Percentiles rank a stretch among this genome's conserved stretches.
phyloP scores from a whole-genome alignment of 2,797 vertebrate genomes.

The Girardinus metallicus region DNA sequence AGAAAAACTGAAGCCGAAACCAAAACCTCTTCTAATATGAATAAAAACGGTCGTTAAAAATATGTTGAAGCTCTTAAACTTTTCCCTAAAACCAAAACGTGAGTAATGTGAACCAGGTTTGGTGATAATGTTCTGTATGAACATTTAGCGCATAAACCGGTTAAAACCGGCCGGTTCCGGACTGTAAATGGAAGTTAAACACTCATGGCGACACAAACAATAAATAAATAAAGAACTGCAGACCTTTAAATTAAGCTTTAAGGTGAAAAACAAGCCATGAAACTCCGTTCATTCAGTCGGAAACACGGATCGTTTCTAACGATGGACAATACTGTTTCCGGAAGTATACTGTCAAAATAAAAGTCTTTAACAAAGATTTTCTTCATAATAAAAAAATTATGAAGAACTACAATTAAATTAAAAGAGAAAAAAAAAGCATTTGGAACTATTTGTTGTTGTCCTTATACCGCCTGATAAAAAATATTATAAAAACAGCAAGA shows the following conservation, averaged over 20 bases:
- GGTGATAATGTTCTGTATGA: background rate
- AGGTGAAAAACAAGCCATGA: background rate
- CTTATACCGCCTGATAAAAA: background rate
- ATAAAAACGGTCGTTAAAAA: background rate
- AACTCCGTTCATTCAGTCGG: background rate
- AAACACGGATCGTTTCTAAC: background rate
- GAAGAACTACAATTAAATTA: background rate
- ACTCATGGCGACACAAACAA: fast-evolving
- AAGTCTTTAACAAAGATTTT: conserved; percentile 2
- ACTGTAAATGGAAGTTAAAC: background rate
- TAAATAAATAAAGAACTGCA: fast-evolving
- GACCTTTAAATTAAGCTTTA: conserved; percentile 12
- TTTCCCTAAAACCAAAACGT: background rate
- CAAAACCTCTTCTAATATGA: background rate
- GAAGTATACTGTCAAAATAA: conserved; percentile 2
- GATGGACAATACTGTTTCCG: conserved; percentile 27
- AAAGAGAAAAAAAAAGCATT: background rate
- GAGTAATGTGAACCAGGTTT: background rate
- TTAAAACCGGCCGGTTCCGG: background rate
- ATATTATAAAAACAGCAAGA: background rate
- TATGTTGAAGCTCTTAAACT: background rate
- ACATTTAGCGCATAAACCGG: background rate
- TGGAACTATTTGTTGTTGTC: no score
- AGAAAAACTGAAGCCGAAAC: background rate
- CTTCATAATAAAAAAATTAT: background rate